phyloP scores from a whole-genome alignment of 2,888 invertebrate genomes.

The Thecocarcelia acutangulata region DNA sequence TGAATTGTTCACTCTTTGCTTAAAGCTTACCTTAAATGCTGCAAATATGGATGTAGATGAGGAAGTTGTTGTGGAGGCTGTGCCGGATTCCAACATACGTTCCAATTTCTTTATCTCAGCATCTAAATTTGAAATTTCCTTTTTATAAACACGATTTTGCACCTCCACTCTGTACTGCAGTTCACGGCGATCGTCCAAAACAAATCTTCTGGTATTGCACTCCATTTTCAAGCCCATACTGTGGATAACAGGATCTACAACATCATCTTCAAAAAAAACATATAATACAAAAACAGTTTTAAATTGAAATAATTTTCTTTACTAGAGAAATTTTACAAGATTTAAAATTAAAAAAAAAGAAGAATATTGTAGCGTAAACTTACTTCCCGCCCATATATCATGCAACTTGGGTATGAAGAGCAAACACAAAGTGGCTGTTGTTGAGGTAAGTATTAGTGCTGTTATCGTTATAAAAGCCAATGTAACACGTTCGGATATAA shows the following conservation, averaged over 20 bases:
- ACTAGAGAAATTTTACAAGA: neutral
- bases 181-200: conserved; percentile 91
- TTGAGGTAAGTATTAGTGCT: conserved; percentile 90
- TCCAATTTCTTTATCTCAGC: conserved; percentile 89
- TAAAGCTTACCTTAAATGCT: conserved; percentile 73
- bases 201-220: conserved; percentile 92
- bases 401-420: conserved; percentile 93
- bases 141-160: conserved; percentile 93
- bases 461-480: conserved; percentile 91
- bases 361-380: conserved; percentile 75
- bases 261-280: conserved; percentile 82
- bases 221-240: conserved; percentile 94
- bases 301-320: neutral
- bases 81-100: conserved; percentile 86
- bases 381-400: conserved; percentile 86
- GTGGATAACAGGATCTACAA: conserved; percentile 91
- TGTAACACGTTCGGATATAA: conserved; percentile 91
- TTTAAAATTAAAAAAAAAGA: neutral
- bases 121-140: conserved; percentile 90
- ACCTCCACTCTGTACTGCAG: conserved; percentile 93
- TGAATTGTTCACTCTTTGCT: neutral
- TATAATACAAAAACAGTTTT: neutral
- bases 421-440: conserved; percentile 92
- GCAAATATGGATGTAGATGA: conserved; percentile 80
- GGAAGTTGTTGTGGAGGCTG: conserved; percentile 83